Evolutionary conservation across 2,797 vertebrate genomes (phyloP), one percentile per base, ranked within the genome.

Genomic region (Sebastes itinus): DNA sequence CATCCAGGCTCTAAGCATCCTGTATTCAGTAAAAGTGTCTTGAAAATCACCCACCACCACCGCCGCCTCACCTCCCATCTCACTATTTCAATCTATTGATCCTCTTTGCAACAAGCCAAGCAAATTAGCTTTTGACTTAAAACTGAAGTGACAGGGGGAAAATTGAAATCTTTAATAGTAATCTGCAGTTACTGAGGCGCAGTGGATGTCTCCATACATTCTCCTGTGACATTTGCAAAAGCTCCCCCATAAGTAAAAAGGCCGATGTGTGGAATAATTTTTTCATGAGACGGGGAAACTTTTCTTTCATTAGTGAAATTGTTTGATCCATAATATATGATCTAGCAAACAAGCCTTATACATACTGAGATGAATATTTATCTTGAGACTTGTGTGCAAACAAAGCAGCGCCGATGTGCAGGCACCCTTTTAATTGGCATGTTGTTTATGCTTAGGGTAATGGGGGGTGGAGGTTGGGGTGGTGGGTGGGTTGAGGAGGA

Each of bases 81-180:
- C 83, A 72, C 77, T 27, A 28, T 35, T 35, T 92, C 87, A 81
- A 83, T 90, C 74, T 91, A 94, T 95, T 71, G 92, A 94, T 94
- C 88, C 42, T 38, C 66, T 78, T 88, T 88, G 78, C 90, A 90
- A 93, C 87, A 27, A 86, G 68, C 81, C 63, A 83, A 89, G 87
- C 83, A 90, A 94, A 95, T 95, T 91, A 92, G 83, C 90, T 86
- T 94, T 93, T 94, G 92, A 94, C 87, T 94, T 91, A 77, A 94
- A 94, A 77, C 90, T 75, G 73, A 93, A 91, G 89, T 90, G 93
- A 92, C 92, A 91, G 89, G 66, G 69, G 80, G 84, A 89, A 94
- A 92, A 91, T 91, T 87, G 78, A 93, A 92, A 91, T 88, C 84
- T 89, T 92, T 91, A 93, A 92, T 80, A 82, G 91, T 92, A 90